Evolutionary conservation across 2,888 invertebrate species (phyloP).

Genomic region (Clostera curtula): DNA sequence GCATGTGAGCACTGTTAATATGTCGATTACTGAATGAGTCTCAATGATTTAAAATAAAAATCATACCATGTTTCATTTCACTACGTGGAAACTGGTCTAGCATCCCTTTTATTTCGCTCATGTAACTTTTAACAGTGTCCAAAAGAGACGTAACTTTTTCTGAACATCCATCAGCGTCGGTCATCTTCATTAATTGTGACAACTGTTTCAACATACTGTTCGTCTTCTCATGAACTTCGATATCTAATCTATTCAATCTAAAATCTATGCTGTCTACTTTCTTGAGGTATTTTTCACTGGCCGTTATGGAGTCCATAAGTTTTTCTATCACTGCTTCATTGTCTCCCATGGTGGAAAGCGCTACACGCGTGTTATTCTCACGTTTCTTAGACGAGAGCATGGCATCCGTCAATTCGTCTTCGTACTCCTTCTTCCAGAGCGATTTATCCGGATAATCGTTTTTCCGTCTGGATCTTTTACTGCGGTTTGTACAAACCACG

Average conservation of each 20-base stretch:
- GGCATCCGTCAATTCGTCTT: constrained; percentile 54
- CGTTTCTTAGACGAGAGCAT: constrained; percentile 37
- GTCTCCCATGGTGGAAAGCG: constrained; percentile 33
- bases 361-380: constrained; percentile 41
- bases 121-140: constrained; percentile 34
- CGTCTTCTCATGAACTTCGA: constrained; percentile 62
- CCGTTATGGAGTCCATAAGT: constrained; percentile 54
- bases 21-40: not conserved
- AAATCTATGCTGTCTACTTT: constrained; percentile 65
- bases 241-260: constrained; percentile 55
- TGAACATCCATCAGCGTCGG: constrained; percentile 22
- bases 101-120: constrained; percentile 38
- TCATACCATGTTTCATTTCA: constrained; percentile 11
- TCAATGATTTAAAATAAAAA: constrained; percentile 12
- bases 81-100: constrained; percentile 27
- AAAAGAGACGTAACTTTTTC: constrained; percentile 36
- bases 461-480: constrained; percentile 32
- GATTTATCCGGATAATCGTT: constrained; percentile 38
- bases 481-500: constrained; percentile 26
- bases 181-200: constrained; percentile 32
- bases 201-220: constrained; percentile 50
- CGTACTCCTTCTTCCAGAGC: constrained; percentile 63
- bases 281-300: constrained; percentile 62
- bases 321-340: constrained; percentile 55
- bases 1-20: too few species aligned